A percentile compares a stretch with the other conserved stretches of the same genome.
These are phyloP conservation scores for Magallana ariakensis DNA, from an alignment of 1,140 invertebrate species.

Conservation along the genomic window DNA sequence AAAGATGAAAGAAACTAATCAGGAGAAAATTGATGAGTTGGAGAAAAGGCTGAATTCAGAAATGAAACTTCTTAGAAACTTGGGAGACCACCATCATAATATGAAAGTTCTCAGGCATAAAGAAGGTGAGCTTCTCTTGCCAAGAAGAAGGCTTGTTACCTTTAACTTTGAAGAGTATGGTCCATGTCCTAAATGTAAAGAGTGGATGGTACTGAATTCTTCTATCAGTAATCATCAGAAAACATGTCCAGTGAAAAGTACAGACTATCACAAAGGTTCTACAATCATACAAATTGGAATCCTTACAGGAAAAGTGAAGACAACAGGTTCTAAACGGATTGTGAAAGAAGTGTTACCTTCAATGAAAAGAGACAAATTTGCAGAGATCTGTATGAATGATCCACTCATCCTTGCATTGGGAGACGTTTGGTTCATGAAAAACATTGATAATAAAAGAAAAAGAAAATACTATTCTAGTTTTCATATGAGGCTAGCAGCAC, in stretches of 20 bases:
- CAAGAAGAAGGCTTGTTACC: background rate
- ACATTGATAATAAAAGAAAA: conserved; percentile 38
- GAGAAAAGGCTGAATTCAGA: background rate
- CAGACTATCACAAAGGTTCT: conserved; percentile 34
- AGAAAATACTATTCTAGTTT: conserved; percentile 30
- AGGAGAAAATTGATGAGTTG: background rate
- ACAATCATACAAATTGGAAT: conserved; percentile 26
- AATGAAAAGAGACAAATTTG: conserved; percentile 25
- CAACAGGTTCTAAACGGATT: conserved; percentile 17
- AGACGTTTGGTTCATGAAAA: conserved; percentile 50
- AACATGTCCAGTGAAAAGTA: conserved; percentile 28
- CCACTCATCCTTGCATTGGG: conserved; percentile 37
- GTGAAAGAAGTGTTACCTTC: conserved; percentile 39
- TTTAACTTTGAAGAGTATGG: conserved; percentile 33
- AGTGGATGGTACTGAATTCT: conserved; percentile 36
- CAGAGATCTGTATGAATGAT: conserved; percentile 36
- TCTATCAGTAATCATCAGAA: conserved; percentile 41
- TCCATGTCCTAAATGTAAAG: conserved; percentile 32
- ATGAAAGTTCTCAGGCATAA: background rate
- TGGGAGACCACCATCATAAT: conserved; percentile 22
- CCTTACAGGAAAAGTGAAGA: conserved; percentile 24
- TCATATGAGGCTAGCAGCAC: conserved; percentile 28
- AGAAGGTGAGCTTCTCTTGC: conserved; percentile 20
- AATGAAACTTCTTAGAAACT: conserved; percentile 18
- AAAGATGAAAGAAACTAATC: conserved; percentile 19